Conservation (phyloP, 2,888 invertebrate species). For the Azorinus chamasolen region DNA sequence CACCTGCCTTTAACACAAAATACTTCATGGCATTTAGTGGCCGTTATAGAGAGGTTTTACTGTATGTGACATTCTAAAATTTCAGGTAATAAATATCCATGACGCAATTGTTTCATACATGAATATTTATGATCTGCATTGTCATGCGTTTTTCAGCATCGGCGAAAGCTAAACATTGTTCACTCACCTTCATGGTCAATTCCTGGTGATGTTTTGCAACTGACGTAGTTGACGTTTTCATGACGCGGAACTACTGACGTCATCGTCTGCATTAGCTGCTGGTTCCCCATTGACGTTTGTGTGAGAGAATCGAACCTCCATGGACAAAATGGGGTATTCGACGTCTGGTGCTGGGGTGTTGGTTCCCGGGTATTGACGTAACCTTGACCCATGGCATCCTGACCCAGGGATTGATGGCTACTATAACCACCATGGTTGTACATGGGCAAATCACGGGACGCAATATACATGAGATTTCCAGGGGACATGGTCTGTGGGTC, state of each 20-base stretch:
- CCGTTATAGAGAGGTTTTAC: too few relatives aligned
- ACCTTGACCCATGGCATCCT: conserved; percentile 44
- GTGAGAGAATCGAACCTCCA: conserved; percentile 74
- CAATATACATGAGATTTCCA: conserved; percentile 57
- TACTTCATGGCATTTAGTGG: too few relatives aligned
- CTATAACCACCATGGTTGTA: conserved; percentile 42
- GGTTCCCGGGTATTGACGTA: conserved; percentile 48
- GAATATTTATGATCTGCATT: too few relatives aligned
- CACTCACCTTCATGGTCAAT: conserved; percentile 71
- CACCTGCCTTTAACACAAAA: too few relatives aligned
- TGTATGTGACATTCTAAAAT: too few relatives aligned
- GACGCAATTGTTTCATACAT: too few relatives aligned
- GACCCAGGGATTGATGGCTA: conserved; percentile 9
- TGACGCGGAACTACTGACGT: conserved; percentile 51
- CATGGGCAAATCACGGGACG: conserved; percentile 51
- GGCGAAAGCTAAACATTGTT: too few relatives aligned
- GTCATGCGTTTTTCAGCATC: too few relatives aligned
- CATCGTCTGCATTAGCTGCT: conserved; percentile 40
- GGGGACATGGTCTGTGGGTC: conserved; percentile 66
- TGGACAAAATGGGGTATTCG: conserved; percentile 70
- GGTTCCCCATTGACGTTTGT: conserved; percentile 52
- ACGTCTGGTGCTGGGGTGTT: conserved; percentile 60
- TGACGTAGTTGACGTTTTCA: conserved; percentile 54
- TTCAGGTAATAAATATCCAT: too few relatives aligned
- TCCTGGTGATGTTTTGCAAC: conserved; percentile 61